Evolutionary conservation across 2,888 invertebrate species (phyloP).

Genomic region (Tipula lateralis): DNA sequence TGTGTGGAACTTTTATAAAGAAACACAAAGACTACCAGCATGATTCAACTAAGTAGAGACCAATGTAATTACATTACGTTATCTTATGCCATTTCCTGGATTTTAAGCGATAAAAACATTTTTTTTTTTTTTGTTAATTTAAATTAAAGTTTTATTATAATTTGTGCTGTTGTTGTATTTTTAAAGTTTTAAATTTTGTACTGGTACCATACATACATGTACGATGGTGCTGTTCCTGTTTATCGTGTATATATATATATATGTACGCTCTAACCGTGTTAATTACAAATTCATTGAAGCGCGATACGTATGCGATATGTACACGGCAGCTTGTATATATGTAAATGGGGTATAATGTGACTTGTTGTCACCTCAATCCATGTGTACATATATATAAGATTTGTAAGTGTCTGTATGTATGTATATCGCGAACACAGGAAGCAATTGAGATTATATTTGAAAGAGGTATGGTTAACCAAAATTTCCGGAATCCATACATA

Average conservation of each 20-base stretch:
- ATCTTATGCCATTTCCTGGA: conserved; percentile 39
- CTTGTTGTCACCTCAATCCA: not conserved
- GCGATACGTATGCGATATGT: not conserved
- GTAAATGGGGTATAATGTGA: not conserved
- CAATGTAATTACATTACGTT: conserved; percentile 37
- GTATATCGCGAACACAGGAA: not conserved
- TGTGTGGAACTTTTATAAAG: not conserved
- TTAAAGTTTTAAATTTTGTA: conserved; percentile 24
- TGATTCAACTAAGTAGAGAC: conserved; percentile 35
- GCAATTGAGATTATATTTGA: not conserved
- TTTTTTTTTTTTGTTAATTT: not conserved
- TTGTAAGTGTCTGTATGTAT: not conserved
- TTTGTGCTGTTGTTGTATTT: not conserved
- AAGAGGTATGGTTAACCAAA: not conserved
- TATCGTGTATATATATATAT: not conserved
- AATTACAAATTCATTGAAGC: conserved; percentile 26
- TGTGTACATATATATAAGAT: not conserved
- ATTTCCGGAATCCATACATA: not conserved
- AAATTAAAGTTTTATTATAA: conserved; percentile 26
- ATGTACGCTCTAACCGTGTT: not conserved
- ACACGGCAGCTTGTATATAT: no score
- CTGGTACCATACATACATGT: no score
- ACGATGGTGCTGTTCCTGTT: not conserved
- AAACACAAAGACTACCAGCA: conserved; percentile 34
- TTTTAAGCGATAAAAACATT: conserved; percentile 36